Conservation (phyloP, 2,113 vertebrate species). For the Shinisaurus crocodilurus region DNA sequence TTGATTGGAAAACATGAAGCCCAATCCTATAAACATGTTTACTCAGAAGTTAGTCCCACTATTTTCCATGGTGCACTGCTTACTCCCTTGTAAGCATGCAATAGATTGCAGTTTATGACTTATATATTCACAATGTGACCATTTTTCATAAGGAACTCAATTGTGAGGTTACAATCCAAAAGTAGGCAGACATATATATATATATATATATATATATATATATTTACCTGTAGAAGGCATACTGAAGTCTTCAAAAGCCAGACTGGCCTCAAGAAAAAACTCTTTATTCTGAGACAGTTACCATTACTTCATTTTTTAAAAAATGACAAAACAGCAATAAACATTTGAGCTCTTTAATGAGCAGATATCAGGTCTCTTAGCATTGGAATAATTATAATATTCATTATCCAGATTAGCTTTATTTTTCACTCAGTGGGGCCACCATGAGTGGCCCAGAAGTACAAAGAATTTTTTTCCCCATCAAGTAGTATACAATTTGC, state of each 20-base stretch:
- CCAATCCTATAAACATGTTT: not conserved
- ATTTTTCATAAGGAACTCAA: constrained; percentile 28
- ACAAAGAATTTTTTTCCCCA: constrained; percentile 85
- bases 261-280: constrained; percentile 77
- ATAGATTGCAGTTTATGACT: not conserved
- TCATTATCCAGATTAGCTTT: constrained; percentile 85
- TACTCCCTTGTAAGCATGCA: not conserved
- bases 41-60: not conserved
- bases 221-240: constrained; percentile 64
- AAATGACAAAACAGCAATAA: constrained; percentile 88
- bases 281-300: constrained; percentile 78
- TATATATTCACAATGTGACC: not conserved
- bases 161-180: constrained; percentile 39
- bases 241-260: constrained; percentile 74
- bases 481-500: constrained; percentile 87
- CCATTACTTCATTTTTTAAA: constrained; percentile 75
- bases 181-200: not conserved
- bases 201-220: not conserved
- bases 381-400: constrained; percentile 85
- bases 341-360: constrained; percentile 90
- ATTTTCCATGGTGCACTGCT: not conserved
- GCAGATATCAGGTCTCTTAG: constrained; percentile 85
- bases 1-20: not conserved
- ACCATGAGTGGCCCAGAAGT: constrained; percentile 79
- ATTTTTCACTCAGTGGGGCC: constrained; percentile 84